Percentiles rank a stretch among this genome's conserved stretches.
Evolutionary conservation across 2,888 invertebrate species (phyloP).

Genomic region (Oscheius sp.): DNA sequence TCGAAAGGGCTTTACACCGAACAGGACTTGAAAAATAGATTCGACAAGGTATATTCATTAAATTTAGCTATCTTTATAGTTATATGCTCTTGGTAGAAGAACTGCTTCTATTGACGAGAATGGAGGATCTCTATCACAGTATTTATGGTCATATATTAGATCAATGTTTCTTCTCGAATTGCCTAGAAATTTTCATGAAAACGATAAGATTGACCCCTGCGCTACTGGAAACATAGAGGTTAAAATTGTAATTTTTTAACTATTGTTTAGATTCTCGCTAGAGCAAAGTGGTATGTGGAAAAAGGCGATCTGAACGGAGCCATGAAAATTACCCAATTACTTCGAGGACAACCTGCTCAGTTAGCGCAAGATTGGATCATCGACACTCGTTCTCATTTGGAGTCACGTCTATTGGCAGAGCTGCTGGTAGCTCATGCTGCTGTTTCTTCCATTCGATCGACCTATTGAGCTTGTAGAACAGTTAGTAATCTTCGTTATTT

Average conservation of each 20-base stretch:
- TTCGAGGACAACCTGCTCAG: constrained; percentile 84
- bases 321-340: constrained; percentile 79
- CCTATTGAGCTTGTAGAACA: constrained; percentile 49
- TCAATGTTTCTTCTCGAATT: constrained; percentile 78
- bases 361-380: constrained; percentile 87
- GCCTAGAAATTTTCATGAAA: constrained; percentile 79
- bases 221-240: constrained; percentile 70
- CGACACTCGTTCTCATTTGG: constrained; percentile 73
- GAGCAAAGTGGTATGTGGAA: constrained; percentile 87
- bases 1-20: constrained; percentile 88
- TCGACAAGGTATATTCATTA: constrained; percentile 74
- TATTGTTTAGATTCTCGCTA: constrained; percentile 79
- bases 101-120: constrained; percentile 85
- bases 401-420: constrained; percentile 78
- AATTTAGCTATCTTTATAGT: constrained; percentile 35
- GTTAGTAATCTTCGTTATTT: not conserved
- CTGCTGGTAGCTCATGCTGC: constrained; percentile 88
- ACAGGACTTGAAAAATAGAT: constrained; percentile 84
- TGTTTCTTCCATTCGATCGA: constrained; percentile 75
- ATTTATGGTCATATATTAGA: constrained; percentile 79
- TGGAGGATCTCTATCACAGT: constrained; percentile 77
- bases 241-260: not conserved
- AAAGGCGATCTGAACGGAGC: constrained; percentile 85
- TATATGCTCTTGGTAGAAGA: constrained; percentile 77
- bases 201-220: constrained; percentile 80